Evolutionary conservation across 2,888 invertebrate species (phyloP), one percentile per base, ranked within the genome.

Genomic region (Colletes collaris): DNA sequence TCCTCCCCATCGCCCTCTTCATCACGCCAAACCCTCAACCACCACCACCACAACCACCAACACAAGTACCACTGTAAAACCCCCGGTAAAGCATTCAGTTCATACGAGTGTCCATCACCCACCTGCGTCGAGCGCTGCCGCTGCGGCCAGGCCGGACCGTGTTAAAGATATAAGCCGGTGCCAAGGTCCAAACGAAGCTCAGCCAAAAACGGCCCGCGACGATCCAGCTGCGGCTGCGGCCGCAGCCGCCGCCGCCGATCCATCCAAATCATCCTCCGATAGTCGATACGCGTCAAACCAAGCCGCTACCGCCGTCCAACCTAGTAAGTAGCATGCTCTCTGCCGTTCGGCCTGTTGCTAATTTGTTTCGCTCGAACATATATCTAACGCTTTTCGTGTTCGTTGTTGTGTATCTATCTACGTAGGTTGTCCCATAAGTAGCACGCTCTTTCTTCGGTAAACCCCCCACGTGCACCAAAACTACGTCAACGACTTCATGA

Each of bases 1-100:
- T 94, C 95, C 95, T 94, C 95, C 95, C 95, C 95, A 92, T 92
- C 93, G 92, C 89, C 92, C 92, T 90, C 90, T 91, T 91, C 92
- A 92, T 91, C 92, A 92, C 85, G 90, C 89, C 86, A 91, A 91
- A 91, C 89, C 90, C 90, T 87, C 87, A 81, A 85, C 85, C 76
- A 86, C 86, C 81, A 85, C 84, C 79, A 82, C 85, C 81, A 86
- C 87, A 71, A 88, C 77, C 76, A 85, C 86, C 75, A 82, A 84
- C 79, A 86, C 86, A 83, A 82, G 75, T 80, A 85, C 81, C 77
- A 82, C 76, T 83, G 90, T 88, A 83, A 91, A 91, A 89, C 82
- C 89, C 88, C 82, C 90, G 88, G 86, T 90, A 88, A 91, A 91
- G 87, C 87, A 90, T 89, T 89, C 91, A 87, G 84, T 90, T 90